Conservation (phyloP, 2,888 invertebrate genomes). For the Yponomeuta cagnagella region DNA sequence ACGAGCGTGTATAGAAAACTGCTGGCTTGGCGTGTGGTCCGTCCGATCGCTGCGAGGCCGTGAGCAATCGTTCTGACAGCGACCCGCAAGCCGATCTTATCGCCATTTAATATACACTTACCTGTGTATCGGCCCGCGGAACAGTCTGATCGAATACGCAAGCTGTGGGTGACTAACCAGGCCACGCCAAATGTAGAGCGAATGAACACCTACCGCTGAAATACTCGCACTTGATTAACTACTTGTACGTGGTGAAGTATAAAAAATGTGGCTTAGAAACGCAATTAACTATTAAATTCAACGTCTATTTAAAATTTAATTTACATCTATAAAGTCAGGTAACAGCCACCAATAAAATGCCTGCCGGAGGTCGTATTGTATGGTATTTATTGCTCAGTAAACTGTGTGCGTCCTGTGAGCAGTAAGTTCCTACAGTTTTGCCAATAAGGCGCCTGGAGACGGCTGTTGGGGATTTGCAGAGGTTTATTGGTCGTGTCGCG, state of each 20-base stretch:
- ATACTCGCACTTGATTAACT: not conserved
- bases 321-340: not conserved
- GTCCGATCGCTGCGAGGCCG: conserved; percentile 36
- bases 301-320: not conserved
- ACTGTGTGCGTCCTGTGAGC: not conserved
- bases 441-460: conserved; percentile 33
- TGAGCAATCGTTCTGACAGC: conserved; percentile 52
- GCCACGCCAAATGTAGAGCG: not conserved
- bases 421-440: not conserved
- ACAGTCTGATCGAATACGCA: conserved; percentile 28
- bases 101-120: conserved; percentile 49
- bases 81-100: conserved; percentile 45
- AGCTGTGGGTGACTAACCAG: conserved; percentile 19
- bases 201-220: not conserved
- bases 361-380: not conserved
- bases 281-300: not conserved
- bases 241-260: too few relatives aligned
- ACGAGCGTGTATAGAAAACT: not conserved
- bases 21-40: conserved; percentile 35
- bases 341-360: not conserved
- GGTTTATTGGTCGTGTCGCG: conserved; percentile 59
- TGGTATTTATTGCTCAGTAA: conserved; percentile 4
- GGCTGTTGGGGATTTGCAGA: conserved; percentile 43
- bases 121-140: conserved; percentile 34
- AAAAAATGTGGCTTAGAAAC: not conserved